These are phyloP conservation scores for Nematostella vectensis DNA, from an alignment of 92 coral and sea anemone genomes.

Conservation along the genomic window DNA sequence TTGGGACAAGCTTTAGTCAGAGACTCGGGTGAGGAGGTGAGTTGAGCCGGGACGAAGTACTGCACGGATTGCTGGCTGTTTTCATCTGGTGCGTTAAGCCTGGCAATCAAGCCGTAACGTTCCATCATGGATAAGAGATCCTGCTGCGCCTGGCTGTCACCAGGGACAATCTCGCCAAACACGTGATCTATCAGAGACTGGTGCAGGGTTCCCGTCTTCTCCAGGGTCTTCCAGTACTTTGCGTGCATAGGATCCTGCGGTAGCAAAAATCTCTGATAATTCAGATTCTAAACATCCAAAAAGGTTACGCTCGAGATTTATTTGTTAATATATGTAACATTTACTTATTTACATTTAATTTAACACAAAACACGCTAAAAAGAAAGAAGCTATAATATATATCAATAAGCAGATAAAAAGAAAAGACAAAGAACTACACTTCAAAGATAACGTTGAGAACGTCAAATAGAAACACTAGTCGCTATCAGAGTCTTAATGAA, in stretches of 20 bases:
- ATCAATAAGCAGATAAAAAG: no score
- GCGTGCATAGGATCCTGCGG: slow-evolving; percentile 28
- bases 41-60: slow-evolving; percentile 51
- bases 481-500: no score
- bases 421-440: no score
- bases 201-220: slow-evolving; percentile 18
- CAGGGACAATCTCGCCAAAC: slow-evolving; percentile 11
- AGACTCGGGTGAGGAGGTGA: slow-evolving; percentile 24
- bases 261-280: neutral
- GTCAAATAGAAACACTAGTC: no score
- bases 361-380: no score
- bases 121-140: slow-evolving; percentile 40
- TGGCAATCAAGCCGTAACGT: slow-evolving; percentile 27
- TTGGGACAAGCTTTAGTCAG: slow-evolving; percentile 12
- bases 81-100: slow-evolving; percentile 8
- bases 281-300: neutral
- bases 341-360: no score
- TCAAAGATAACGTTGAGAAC: no score
- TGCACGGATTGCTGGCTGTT: slow-evolving; percentile 4
- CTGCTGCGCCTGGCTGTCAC: slow-evolving; percentile 1
- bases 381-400: no score
- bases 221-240: slow-evolving; percentile 32
- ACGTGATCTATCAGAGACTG: slow-evolving; percentile 23
- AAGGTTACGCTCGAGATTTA: no score
- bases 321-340: no score